These are phyloP conservation scores for Fabriciana adippe DNA, from an alignment of 2,888 invertebrate genomes.

Conservation along the genomic window DNA sequence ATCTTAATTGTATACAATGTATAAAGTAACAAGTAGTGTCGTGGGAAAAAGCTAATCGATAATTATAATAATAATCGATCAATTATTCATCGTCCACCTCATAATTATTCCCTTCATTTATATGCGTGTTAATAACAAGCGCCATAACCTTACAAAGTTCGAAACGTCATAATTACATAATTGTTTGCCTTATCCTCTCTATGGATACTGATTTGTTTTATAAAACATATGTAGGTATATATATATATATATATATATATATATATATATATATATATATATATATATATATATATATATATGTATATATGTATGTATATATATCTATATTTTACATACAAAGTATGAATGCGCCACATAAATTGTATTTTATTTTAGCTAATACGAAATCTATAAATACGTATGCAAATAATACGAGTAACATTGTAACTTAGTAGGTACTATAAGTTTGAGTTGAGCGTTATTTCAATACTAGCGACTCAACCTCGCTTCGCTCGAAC, in stretches of 20 bases:
- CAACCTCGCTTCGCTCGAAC: no score
- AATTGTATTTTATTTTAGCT: no score
- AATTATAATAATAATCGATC: slow-evolving; percentile 18
- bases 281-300: neutral
- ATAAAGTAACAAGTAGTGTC: neutral
- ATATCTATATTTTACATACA: neutral
- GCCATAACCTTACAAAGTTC: slow-evolving; percentile 29
- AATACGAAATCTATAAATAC: no score
- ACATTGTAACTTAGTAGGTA: no score
- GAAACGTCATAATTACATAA: slow-evolving; percentile 29
- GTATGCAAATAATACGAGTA: no score
- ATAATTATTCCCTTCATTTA: slow-evolving; percentile 29
- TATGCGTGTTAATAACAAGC: slow-evolving; percentile 25
- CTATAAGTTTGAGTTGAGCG: no score
- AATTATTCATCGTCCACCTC: slow-evolving; percentile 19
- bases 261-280: neutral
- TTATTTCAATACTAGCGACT: no score
- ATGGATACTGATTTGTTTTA: neutral
- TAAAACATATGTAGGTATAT: no score
- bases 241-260: neutral
- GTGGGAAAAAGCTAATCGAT: slow-evolving; percentile 7
- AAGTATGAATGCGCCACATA: neutral
- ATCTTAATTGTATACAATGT: neutral
- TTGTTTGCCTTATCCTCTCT: slow-evolving; percentile 14
- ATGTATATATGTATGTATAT: neutral